phyloP scores from a whole-genome alignment of 2,797 vertebrate genomes.

The Falco novaeseelandiae region DNA sequence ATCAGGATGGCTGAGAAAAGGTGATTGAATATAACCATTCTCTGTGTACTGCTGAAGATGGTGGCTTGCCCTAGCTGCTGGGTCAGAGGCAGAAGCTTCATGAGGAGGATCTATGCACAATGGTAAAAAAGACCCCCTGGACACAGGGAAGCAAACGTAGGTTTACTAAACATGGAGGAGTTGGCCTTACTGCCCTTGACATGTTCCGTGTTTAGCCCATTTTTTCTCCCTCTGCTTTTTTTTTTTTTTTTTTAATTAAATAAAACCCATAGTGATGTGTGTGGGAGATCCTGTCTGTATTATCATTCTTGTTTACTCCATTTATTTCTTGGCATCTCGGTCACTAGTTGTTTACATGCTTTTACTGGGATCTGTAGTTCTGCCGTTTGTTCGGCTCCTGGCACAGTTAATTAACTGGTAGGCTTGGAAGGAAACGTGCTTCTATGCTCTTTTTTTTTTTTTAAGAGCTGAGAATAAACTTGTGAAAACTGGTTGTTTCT shows the following conservation, averaged over 20 bases:
- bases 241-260: neutral
- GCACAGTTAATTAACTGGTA: neutral
- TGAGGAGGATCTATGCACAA: neutral
- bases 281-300: neutral
- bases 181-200: neutral
- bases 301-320: neutral
- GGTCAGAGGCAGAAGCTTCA: neutral
- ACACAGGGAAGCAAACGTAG: neutral
- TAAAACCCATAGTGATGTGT: neutral
- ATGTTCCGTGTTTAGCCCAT: neutral
- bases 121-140: neutral
- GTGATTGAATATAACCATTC: neutral
- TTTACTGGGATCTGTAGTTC: neutral
- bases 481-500: constrained; percentile 11
- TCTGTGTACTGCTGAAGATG: neutral
- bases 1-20: neutral
- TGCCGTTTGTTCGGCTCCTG: neutral
- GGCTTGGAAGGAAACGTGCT: neutral
- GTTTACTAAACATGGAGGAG: neutral
- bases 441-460: neutral
- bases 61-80: neutral
- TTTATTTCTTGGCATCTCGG: neutral
- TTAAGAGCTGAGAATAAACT: neutral
- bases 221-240: neutral
- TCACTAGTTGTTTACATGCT: neutral